phyloP scores from a whole-genome alignment of 2,113 vertebrate genomes.

The Mustela lutreola region DNA sequence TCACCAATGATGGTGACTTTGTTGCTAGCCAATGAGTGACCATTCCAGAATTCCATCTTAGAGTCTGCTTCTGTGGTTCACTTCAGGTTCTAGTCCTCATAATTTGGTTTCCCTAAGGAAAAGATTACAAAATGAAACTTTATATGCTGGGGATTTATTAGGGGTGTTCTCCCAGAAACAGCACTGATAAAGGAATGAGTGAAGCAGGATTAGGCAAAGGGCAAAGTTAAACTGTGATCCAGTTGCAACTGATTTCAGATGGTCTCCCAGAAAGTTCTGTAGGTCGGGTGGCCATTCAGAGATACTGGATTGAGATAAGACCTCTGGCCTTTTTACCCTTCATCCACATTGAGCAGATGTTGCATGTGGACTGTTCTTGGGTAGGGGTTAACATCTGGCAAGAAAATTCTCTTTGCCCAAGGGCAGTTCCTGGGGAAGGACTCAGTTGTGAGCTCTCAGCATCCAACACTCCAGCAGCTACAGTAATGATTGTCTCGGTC shows the following conservation, averaged over 20 bases:
- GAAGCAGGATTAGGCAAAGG: not conserved
- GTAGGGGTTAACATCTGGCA: not conserved
- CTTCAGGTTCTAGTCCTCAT: not conserved
- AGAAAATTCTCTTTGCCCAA: not conserved
- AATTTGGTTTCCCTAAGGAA: not conserved
- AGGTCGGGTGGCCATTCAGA: not conserved
- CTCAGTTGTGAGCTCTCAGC: not conserved
- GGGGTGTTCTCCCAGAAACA: not conserved
- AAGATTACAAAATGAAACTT: constrained; percentile 6
- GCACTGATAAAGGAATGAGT: not conserved
- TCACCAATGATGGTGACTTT: not conserved
- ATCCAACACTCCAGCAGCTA: not conserved
- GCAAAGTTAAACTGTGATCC: not conserved
- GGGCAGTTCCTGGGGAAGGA: not conserved
- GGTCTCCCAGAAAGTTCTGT: not conserved
- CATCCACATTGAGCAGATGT: not conserved
- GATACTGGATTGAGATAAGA: not conserved
- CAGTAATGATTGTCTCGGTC: not conserved
- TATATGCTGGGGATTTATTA: not conserved
- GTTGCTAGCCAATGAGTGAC: not conserved
- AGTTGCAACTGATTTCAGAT: not conserved
- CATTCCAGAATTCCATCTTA: not conserved
- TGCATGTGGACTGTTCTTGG: not conserved
- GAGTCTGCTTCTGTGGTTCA: not conserved
- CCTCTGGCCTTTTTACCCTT: not conserved